These are phyloP conservation scores for Bovichtus variegatus DNA, from an alignment of 2,797 vertebrate species.

Conservation along the genomic window DNA sequence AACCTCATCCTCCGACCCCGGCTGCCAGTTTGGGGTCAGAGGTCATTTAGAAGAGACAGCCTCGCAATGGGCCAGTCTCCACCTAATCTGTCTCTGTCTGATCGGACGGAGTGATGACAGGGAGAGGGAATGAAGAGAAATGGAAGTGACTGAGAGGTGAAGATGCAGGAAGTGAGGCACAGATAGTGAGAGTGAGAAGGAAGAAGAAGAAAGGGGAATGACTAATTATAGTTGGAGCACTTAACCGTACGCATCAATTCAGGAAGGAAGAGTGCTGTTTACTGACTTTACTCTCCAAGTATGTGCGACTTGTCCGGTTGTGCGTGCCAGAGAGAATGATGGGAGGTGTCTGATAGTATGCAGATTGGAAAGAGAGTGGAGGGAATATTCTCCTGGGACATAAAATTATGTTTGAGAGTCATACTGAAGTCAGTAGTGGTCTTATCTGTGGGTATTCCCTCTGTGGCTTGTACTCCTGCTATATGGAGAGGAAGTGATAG, in stretches of 20 bases:
- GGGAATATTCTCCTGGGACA: conserved; percentile 21
- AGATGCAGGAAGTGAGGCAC: conserved; percentile 26
- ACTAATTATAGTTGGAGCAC: conserved; percentile 71
- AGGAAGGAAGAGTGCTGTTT: conserved; percentile 80
- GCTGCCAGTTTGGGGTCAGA: conserved; percentile 60
- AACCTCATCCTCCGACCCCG: conserved; percentile 56
- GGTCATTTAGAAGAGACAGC: conserved; percentile 48
- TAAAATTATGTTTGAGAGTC: conserved; percentile 29
- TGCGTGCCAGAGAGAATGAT: conserved; percentile 62
- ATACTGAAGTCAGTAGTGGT: conserved; percentile 16
- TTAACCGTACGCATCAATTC: conserved; percentile 49
- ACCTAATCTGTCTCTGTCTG: conserved; percentile 69
- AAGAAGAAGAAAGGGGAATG: conserved; percentile 25
- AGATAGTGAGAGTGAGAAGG: conserved; percentile 55
- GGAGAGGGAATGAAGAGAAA: conserved; percentile 23
- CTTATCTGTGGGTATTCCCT: conserved; percentile 72
- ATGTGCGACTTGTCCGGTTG: conserved; percentile 65
- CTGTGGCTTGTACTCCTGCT: conserved; percentile 37
- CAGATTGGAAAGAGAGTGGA: conserved; percentile 40
- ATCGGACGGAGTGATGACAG: conserved; percentile 42
- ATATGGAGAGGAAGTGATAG: conserved; percentile 61
- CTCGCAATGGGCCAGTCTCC: conserved; percentile 38
- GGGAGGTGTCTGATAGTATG: conserved; percentile 68
- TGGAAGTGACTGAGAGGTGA: conserved; percentile 24
- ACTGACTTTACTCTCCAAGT: conserved; percentile 72